Percentiles rank a stretch among this genome's conserved stretches.
Conservation (phyloP, 2,888 invertebrate genomes). For the Luperina nickerlii region DNA sequence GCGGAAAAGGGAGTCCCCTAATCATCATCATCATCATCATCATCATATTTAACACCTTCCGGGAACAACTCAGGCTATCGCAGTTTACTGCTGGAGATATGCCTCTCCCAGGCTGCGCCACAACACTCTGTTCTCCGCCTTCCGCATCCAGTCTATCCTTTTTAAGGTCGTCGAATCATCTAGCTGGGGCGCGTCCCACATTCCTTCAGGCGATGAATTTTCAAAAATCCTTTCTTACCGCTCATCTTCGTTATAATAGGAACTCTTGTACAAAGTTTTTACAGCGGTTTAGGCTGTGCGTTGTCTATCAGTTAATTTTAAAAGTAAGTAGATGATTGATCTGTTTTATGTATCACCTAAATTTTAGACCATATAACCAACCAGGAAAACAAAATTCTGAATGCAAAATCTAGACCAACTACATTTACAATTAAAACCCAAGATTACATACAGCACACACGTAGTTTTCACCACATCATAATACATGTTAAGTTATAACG, state of each 20-base stretch:
- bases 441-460: conserved; percentile 17
- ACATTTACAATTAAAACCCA: conserved; percentile 19
- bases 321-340: background rate
- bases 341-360: background rate
- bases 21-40: too few relatives aligned
- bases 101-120: background rate
- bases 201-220: background rate
- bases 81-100: background rate
- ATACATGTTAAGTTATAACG: conserved; percentile 11
- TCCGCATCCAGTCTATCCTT: background rate
- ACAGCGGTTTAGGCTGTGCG: background rate
- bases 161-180: background rate
- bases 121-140: background rate
- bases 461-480: conserved; percentile 34
- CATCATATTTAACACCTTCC: too few relatives aligned
- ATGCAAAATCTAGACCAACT: conserved; percentile 11
- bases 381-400: background rate
- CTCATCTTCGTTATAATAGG: background rate
- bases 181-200: background rate
- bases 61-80: background rate
- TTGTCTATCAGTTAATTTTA: background rate
- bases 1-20: too few relatives aligned
- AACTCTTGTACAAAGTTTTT: background rate
- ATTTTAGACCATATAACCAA: background rate
- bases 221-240: background rate